These are phyloP conservation scores for Periplaneta americana DNA, from an alignment of 1,140 invertebrate species.

Conservation along the genomic window DNA sequence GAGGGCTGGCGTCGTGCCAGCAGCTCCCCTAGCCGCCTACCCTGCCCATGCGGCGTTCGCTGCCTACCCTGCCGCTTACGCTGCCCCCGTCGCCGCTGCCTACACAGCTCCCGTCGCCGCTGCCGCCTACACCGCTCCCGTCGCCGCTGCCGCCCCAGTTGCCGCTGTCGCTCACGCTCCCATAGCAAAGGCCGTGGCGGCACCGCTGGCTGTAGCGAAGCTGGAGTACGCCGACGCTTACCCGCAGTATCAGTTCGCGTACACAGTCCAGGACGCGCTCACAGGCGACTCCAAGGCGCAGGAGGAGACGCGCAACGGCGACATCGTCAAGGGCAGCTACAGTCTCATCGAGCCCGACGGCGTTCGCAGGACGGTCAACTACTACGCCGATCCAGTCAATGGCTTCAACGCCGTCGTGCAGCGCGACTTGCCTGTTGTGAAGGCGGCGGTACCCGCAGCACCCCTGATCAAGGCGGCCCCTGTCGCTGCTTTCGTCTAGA, in stretches of 20 bases:
- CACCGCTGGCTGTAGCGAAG: not conserved
- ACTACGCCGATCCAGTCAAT: conserved; percentile 22
- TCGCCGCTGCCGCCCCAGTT: conserved; percentile 16
- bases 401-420: conserved; percentile 23
- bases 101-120: no score
- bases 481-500: not conserved
- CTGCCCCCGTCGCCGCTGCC: conserved; percentile 2
- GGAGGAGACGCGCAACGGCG: conserved; percentile 46
- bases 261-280: conserved; percentile 43
- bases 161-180: conserved; percentile 12
- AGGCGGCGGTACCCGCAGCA: not conserved
- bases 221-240: conserved; percentile 27
- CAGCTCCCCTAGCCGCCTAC: conserved; percentile 23
- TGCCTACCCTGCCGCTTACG: conserved; percentile 13
- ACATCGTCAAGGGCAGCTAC: conserved; percentile 45
- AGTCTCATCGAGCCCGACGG: conserved; percentile 31
- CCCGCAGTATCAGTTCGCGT: conserved; percentile 47
- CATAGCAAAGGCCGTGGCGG: not conserved
- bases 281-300: conserved; percentile 47
- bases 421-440: conserved; percentile 15
- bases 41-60: conserved; percentile 15
- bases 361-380: conserved; percentile 26
- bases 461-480: not conserved
- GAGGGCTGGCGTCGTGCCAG: conserved; percentile 8
- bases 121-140: not conserved